Evolutionary conservation across 2,113 vertebrate species (phyloP), one percentile per base, ranked within the genome.

Genomic region (Equus quagga): DNA sequence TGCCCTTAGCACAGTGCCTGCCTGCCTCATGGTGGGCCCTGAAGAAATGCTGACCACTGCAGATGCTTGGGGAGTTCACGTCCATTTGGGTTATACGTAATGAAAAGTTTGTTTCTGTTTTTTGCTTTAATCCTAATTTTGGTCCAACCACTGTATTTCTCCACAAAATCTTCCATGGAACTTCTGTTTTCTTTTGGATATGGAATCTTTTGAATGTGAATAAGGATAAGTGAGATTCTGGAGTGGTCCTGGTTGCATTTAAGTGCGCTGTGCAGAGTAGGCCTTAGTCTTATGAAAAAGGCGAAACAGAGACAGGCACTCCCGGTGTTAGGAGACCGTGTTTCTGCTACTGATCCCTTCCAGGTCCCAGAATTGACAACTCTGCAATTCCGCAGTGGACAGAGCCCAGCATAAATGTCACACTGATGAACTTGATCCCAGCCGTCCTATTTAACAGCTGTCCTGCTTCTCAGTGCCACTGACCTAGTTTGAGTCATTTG

Each of bases 401-500:
- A 65, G 84, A 96, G 41, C 58, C n/a, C 8, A 12, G 78, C 72
- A 91, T 89, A 91, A 92, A 95, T 83, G 94, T 95, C 76, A 94
- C 62, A 51, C 28, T 54, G 93, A 92, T 97, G 96, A 97, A 93
- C 96, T 80, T 96, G 89, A 96, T 93, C 94, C 94, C 72, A 73
- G 97, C 73, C 96, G 95, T 90, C 95, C 96, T 96, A 96, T 86
- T 96, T 98, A 95, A 95, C 93, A 98, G 97, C 95, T 97, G 96
- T 95, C 93, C 88, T 92, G 88, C 88, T 75, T 97, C 91, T 95
- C 79, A 5, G 89, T 79, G 91, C 89, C 89, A 91, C 91, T 98
- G 97, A 97, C 96, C 98, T 97, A 97, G 81, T 97, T 97, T 96
- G 94, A 98, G 89, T 94, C 91, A 97, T 97, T 93, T 96, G 94